phyloP scores from a whole-genome alignment of 2,113 vertebrate genomes.

The Mus pahari region DNA sequence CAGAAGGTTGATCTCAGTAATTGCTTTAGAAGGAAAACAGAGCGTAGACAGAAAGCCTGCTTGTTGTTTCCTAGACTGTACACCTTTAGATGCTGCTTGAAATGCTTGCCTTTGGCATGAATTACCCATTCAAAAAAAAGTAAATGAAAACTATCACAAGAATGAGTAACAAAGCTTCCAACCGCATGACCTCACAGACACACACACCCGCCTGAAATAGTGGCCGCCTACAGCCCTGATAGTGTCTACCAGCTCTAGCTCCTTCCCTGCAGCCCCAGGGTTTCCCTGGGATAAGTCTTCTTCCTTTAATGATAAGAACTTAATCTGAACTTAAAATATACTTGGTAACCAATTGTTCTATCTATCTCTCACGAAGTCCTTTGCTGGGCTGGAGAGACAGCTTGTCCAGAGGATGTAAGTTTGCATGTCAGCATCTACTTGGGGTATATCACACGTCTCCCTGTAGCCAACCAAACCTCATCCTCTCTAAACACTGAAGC shows the following conservation, averaged over 20 bases:
- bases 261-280: conserved; percentile 49
- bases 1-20: neutral
- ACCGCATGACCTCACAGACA: conserved; percentile 67
- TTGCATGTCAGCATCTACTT: too few species aligned
- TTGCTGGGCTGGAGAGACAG: too few species aligned
- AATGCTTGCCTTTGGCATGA: conserved; percentile 68
- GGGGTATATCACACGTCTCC: neutral
- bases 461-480: neutral
- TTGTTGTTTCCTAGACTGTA: conserved; percentile 55
- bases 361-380: neutral
- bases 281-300: conserved; percentile 49
- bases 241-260: conserved; percentile 16
- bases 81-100: conserved; percentile 48
- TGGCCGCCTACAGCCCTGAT: conserved; percentile 32
- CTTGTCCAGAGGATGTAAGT: too few species aligned
- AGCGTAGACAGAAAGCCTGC: neutral
- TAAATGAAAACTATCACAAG: conserved; percentile 66
- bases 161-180: conserved; percentile 77
- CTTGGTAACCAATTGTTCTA: conserved; percentile 10
- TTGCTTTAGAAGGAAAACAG: conserved; percentile 51
- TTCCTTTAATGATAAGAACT: conserved; percentile 35
- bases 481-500: neutral
- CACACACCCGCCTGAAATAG: conserved; percentile 60
- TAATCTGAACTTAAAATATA: conserved; percentile 29
- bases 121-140: conserved; percentile 71